Evolutionary conservation across 2,888 invertebrate genomes (phyloP), one percentile per base, ranked within the genome.

Genomic region (Doris montereyensis): DNA sequence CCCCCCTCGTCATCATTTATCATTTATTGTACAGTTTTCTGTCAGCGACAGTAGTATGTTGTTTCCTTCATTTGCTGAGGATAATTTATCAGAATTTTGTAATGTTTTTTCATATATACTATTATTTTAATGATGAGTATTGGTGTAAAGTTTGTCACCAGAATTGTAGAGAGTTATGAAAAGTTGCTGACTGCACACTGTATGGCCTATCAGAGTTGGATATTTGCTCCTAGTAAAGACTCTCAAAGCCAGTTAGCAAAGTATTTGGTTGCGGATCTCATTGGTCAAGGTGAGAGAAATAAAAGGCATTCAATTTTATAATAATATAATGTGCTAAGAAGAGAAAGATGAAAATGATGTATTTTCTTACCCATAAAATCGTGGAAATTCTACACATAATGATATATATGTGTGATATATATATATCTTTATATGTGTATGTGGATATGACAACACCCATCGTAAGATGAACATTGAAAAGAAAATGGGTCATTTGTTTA

Each of bases 121-220:
- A n/a, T n/a, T n/a, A n/a, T n/a, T n/a, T n/a, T n/a, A n/a, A n/a
- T n/a, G n/a, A n/a, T n/a, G n/a, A n/a, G n/a, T n/a, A n/a, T n/a
- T n/a, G 13, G 52, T 77, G 60, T 81, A 41, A 79, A 85, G 85
- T 81, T 83, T 80, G 83, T 85, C 26, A 70, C 60, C 26, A 68
- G 68, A 26, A 70, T 83, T 58, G 58, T 83, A 1, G 74, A 81
- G 21, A 78, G 80, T 52, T 85, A 82, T 80, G 79, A 82, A 72
- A 82, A 81, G 41, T 62, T 82, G 26, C 62, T 81, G 13, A 71
- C 78, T 52, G 77, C 82, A 21, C 82, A 79, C 41, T 82, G 82
- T 26, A 41, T 72, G 32, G 81, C 82, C 34, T 82, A 80, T 57
- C 77, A 83, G 41, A 84, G 84, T n/a, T 87, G 87, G 87, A 84